phyloP scores from a whole-genome alignment of 2,797 vertebrate species.

The Manis javanica region DNA sequence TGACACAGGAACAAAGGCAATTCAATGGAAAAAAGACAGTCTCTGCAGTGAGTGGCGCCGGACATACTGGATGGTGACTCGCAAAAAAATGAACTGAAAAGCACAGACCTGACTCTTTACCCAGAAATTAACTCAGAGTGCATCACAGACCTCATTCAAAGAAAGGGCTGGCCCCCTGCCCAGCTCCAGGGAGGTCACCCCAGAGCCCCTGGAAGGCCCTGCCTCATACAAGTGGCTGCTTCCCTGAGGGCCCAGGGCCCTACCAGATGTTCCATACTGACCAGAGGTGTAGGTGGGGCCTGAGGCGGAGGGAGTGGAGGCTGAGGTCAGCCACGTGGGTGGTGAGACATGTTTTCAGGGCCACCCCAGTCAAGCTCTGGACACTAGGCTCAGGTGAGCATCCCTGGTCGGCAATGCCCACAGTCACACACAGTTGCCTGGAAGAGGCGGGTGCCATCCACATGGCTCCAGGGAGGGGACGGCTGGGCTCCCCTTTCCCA shows the following conservation, averaged over 20 bases:
- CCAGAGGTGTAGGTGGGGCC: too few relatives aligned
- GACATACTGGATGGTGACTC: background rate
- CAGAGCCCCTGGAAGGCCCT: background rate
- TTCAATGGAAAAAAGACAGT: background rate
- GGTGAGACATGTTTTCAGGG: background rate
- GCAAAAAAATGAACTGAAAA: background rate
- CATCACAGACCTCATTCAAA: background rate
- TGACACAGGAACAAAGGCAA: background rate
- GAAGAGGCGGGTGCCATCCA: background rate
- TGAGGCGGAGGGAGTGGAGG: background rate
- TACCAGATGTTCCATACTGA: too few relatives aligned
- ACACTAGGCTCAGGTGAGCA: background rate
- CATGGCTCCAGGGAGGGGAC: background rate
- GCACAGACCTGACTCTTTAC: background rate
- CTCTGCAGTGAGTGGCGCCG: background rate
- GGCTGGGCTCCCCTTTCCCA: background rate
- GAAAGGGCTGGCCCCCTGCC: background rate
- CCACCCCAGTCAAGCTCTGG: background rate
- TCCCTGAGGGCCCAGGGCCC: background rate
- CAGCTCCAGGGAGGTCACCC: background rate
- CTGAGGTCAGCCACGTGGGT: background rate
- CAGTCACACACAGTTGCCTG: background rate
- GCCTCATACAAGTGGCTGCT: background rate
- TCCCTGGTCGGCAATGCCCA: background rate
- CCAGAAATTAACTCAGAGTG: background rate